Base-by-base conservation (phyloP, 2,797 vertebrate species). In the Gadopsis marmoratus region DNA sequence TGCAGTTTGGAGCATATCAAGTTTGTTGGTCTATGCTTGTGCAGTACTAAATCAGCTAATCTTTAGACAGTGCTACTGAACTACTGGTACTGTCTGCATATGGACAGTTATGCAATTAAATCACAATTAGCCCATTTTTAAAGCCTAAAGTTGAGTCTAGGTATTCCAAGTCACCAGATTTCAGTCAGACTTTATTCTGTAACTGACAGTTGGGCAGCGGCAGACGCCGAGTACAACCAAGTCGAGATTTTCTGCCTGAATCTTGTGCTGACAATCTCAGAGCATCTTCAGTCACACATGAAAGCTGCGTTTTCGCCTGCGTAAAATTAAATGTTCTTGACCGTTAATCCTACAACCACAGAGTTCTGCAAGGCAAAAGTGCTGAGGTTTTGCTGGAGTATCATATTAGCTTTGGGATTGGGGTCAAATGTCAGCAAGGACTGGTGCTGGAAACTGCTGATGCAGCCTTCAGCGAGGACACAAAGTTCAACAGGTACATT, bases 331-430 rank as follows among this genome's bases (percentile, higher is more conserved):
- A 1, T 17, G 26, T 60, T 62, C 4, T 56, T 47, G 26, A 19
- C 23, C 53, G 21, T 76, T 79, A 74, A 82, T 83, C 62, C 74
- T 12, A 43, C 63, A 78, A 65, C 17, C 41, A 45, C 29, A 3
- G 14, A 53, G 51, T 53, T 71, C 23, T 48, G 68, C 37, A 37
- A 41, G 64, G 55, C n/a, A 82, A 76, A 77, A 84, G 67, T 83
- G 61, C 77, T 78, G 75, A 84, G 61, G 35, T 73, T 74, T 51
- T 78, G 13, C 47, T 47, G 2, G 12, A 62, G 61, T 50, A 84
- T 82, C 81, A 82, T 82, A 82, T 86, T 76, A 90, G 64, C 53
- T 69, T 67, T 11, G 43, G 58, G 87, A 91, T 83, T 81, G 79
- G 85, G 87, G 87, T 88, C 70, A 86, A 70, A 81, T 79, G 81